Evolutionary conservation across 2,113 vertebrate species (phyloP), one percentile per base, ranked within the genome.

Genomic region (Chinchilla lanigera): DNA sequence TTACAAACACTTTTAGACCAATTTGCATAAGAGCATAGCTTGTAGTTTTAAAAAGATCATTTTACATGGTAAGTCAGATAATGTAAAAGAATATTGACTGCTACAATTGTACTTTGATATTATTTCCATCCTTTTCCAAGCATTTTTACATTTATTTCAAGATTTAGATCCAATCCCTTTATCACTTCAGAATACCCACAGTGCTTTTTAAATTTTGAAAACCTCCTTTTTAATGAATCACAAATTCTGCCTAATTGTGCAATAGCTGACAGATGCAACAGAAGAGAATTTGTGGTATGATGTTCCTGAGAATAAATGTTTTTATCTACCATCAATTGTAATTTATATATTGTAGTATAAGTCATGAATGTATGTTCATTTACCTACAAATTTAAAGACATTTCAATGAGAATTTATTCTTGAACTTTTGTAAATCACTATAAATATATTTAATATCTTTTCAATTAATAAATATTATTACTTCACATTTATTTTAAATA

Each of bases 11-110:
- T 35, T 89, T 81, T 47, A 96, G 22, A 56, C 11, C 20, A 85
- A 54, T 86, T 94, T 78, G 24, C 20, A 61, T 96, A n/a, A 81
- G 80, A 82, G 90, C 30, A 14, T 91, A 86, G 47, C 47, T 84
- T 92, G 5, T 81, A 63, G 75, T 84, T 83, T 94, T 69, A 38
- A 89, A 56, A 47, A 85, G 82, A 38, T 65, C 17, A 63, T 86
- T 96, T 92, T 95, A 16, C 8, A 13, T 83, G 16, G n/a, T 63
- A 93, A 75, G 69, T 94, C 91, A 91, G 52, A 89, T 65, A 54
- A 22, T 80, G 26, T 89, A 61, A 96, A 95, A 78, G 54, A 60
- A 50, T 60, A 67, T 86, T 89, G 60, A 80, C 11, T n/a, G 47
- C 7, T 13, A 19, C 7, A 63, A 86, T 50, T 77, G 38, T 89